Evolutionary conservation across 1,140 invertebrate genomes (phyloP).

Genomic region (Latrodectus geometricus): DNA sequence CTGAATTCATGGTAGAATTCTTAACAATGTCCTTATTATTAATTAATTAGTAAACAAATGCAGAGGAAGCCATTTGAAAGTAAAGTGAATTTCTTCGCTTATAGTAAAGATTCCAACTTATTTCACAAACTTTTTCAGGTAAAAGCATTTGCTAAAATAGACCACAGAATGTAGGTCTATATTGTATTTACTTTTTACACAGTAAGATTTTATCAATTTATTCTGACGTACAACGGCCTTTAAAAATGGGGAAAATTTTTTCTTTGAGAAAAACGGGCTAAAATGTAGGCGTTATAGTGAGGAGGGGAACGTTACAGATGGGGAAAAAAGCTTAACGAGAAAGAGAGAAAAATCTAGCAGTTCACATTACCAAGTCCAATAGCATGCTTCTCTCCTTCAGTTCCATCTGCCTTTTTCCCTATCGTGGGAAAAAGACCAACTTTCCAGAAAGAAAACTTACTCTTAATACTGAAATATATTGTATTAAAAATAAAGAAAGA

Average conservation of each 20-base stretch:
- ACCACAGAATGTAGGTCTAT: too few species aligned
- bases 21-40: too few species aligned
- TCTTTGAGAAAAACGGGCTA: slow-evolving; percentile 7
- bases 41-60: too few species aligned
- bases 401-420: slow-evolving; percentile 24
- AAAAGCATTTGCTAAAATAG: too few species aligned
- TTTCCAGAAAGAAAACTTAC: slow-evolving; percentile 24
- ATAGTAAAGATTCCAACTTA: too few species aligned
- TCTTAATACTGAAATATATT: slow-evolving; percentile 44
- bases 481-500: slow-evolving; percentile 16
- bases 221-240: not conserved
- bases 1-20: too few species aligned
- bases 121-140: too few species aligned
- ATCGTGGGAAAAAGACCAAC: slow-evolving; percentile 51
- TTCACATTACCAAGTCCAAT: slow-evolving; percentile 12
- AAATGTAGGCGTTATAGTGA: slow-evolving; percentile 9
- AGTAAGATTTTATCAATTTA: not conserved
- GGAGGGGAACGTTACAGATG: not conserved
- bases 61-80: too few species aligned
- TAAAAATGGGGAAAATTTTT: not conserved
- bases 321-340: not conserved
- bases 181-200: too few species aligned
- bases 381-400: not conserved
- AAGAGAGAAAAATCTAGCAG: slow-evolving; percentile 3
- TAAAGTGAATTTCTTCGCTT: too few species aligned